Percentiles rank a stretch among this genome's conserved stretches.
These are phyloP conservation scores for Drosophila parabipectinata DNA, from an alignment of 1,140 invertebrate species.

Conservation along the genomic window DNA sequence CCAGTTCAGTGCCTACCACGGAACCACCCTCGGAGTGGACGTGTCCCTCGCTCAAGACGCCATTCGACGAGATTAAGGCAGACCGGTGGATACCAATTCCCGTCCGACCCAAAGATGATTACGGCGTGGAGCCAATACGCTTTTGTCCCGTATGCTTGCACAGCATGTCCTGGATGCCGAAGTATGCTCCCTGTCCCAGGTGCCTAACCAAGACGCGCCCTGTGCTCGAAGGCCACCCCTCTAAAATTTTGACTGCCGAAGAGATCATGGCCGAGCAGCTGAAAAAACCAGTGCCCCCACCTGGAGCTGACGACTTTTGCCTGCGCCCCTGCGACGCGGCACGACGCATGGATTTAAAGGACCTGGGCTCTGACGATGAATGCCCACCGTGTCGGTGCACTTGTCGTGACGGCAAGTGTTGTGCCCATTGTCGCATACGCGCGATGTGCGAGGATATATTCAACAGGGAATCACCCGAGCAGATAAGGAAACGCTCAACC, in stretches of 20 bases:
- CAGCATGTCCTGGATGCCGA: constrained; percentile 68
- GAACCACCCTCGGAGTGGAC: background rate
- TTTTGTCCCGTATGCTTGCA: constrained; percentile 61
- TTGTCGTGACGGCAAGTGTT: constrained; percentile 42
- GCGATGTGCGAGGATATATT: constrained; percentile 62
- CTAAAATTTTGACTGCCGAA: constrained; percentile 22
- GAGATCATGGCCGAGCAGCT: constrained; percentile 45
- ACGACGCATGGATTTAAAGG: background rate
- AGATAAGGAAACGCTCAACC: background rate
- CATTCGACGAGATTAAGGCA: too few species aligned
- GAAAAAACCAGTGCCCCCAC: background rate
- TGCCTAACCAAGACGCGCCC: constrained; percentile 48
- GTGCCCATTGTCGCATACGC: constrained; percentile 69
- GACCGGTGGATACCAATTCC: constrained; percentile 39
- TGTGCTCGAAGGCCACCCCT: constrained; percentile 1
- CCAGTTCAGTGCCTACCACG: too few species aligned
- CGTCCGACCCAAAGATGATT: constrained; percentile 19
- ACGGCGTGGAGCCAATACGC: constrained; percentile 41
- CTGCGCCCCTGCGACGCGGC: constrained; percentile 15
- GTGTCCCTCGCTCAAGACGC: too few species aligned
- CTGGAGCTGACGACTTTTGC: constrained; percentile 16
- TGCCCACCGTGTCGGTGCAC: constrained; percentile 51
- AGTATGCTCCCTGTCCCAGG: constrained; percentile 34
- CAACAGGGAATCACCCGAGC: background rate
- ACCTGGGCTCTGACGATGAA: background rate